A percentile compares a stretch with the other conserved stretches of the same genome.
Evolutionary conservation across 2,797 vertebrate genomes (phyloP).

Genomic region (Dallia pectoralis): DNA sequence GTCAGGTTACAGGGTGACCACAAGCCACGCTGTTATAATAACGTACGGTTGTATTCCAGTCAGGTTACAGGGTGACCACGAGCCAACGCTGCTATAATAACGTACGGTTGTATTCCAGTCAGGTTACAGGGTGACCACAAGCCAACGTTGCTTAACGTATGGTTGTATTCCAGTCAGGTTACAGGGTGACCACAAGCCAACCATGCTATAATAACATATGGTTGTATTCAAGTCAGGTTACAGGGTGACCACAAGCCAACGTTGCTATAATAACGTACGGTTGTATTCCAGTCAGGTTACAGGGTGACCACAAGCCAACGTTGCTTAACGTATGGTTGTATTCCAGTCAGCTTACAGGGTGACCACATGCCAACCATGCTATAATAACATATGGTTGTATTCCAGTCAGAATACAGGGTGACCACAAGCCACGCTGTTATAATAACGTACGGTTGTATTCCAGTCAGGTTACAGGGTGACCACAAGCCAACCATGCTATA

Average conservation of each 20-base stretch:
- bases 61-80: slow-evolving; percentile 57
- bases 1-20: slow-evolving; percentile 59
- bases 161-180: slow-evolving; percentile 60
- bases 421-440: slow-evolving; percentile 43
- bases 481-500: slow-evolving; percentile 40
- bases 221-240: slow-evolving; percentile 59
- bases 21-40: slow-evolving; percentile 41
- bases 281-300: slow-evolving; percentile 60
- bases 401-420: slow-evolving; percentile 58
- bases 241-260: slow-evolving; percentile 50
- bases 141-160: slow-evolving; percentile 40
- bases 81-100: slow-evolving; percentile 41
- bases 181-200: slow-evolving; percentile 51
- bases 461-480: slow-evolving; percentile 61
- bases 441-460: slow-evolving; percentile 50
- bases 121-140: slow-evolving; percentile 57
- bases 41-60: slow-evolving; percentile 55
- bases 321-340: slow-evolving; percentile 50
- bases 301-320: slow-evolving; percentile 49
- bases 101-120: slow-evolving; percentile 55
- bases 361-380: slow-evolving; percentile 45
- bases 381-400: slow-evolving; percentile 51
- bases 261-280: slow-evolving; percentile 43
- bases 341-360: slow-evolving; percentile 57
- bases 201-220: slow-evolving; percentile 40